A percentile compares a stretch with the other conserved stretches of the same genome.
phyloP scores from a whole-genome alignment of 2,797 vertebrate genomes.

The Bradypodion ventrale region DNA sequence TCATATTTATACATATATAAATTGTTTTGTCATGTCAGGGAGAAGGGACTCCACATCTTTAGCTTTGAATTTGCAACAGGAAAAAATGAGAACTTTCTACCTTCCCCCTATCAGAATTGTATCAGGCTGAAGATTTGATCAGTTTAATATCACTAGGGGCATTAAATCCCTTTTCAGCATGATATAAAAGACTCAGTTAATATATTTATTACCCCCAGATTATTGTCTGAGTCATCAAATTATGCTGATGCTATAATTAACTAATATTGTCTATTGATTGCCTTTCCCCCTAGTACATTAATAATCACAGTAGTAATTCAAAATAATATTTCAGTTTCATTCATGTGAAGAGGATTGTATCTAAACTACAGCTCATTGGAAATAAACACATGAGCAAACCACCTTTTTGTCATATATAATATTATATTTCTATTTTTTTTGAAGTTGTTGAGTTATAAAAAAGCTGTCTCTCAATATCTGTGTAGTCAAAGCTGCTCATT shows the following conservation, averaged over 20 bases:
- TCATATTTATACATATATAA: background rate
- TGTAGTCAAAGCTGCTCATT: fast-evolving
- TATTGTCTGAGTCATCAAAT: conserved; percentile 26
- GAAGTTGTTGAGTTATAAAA: fast-evolving
- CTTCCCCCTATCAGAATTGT: background rate
- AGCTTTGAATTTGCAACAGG: background rate
- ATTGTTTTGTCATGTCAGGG: too few relatives aligned
- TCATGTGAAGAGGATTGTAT: background rate
- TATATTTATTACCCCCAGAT: conserved; percentile 29
- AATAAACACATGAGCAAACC: background rate
- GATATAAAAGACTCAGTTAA: background rate
- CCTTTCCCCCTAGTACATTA: conserved; percentile 40
- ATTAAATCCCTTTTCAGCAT: conserved; percentile 16
- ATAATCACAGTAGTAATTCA: conserved; percentile 25
- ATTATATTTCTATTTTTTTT: background rate
- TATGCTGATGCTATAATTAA: conserved; percentile 44
- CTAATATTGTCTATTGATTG: conserved; percentile 44
- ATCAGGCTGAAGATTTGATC: background rate
- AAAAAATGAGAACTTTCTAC: background rate
- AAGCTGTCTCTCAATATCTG: background rate
- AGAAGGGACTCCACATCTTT: too few relatives aligned
- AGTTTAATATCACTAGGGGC: background rate
- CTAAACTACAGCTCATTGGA: conserved; percentile 27
- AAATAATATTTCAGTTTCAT: conserved; percentile 25
- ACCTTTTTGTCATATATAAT: background rate